Base-by-base conservation (phyloP, 1,140 invertebrate species). In the Ericerus pela region DNA sequence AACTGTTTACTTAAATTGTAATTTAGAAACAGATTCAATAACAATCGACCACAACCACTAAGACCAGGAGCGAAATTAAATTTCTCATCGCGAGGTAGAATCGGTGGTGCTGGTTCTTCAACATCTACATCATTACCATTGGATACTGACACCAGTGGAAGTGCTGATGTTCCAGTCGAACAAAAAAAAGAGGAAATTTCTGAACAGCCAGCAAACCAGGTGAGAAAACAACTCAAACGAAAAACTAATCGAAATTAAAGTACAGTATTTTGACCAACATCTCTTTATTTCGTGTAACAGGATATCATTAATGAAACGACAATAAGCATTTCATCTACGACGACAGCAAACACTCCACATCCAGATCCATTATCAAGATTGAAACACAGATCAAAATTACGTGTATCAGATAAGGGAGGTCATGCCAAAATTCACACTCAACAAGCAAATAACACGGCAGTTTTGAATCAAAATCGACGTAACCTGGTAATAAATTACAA, bases 351-450 rank as follows among this genome's bases (percentile, higher is more conserved):
- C 26, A 47, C 41, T 5, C 20, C 11, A 47, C 41, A 2, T 24
- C 41, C 41, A 3, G 41, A 47, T 22, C 20, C 41, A 8, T 14
- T 47, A 22, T 24, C 41, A 4, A 47, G 41, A 14, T 24, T 47
- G 14, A 47, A 47, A 24, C 22, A 47, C 20, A 47, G 41, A 24
- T 24, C 41, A 2, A 47, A 47, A 14, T 22, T 47, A 47, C 41
- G 18, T 22, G 14, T 47, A 10, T 22, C 41, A 8, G 41, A 47
- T 24, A 47, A 47, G 14, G 41, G 41, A 18, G 14, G 41, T 47
- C 41, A 47, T 24, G 41, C 41, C 26, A 47, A 47, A 47, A 24
- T 24, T 22, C 41, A 47, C 22, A 24, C 41, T 47, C 41, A 47
- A 47, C 41, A 47, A 47, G 2, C 41, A 4, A 47, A 47, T 24